phyloP scores from a whole-genome alignment of 2,797 vertebrate genomes.

The Pangasius sanitwongsei region DNA sequence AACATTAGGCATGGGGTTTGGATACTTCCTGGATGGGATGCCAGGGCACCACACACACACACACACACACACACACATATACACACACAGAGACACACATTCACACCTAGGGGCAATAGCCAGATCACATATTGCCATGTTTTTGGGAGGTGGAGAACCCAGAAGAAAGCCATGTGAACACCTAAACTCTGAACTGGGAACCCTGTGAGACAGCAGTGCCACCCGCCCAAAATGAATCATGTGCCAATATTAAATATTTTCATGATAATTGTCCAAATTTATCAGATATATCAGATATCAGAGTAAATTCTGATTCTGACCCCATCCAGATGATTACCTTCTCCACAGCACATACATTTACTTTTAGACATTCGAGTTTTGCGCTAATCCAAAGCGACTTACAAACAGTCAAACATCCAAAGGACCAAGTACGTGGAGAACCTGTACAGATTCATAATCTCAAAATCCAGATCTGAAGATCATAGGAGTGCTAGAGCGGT shows the following conservation, averaged over 20 bases:
- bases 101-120: neutral
- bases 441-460: neutral
- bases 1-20: neutral
- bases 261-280: neutral
- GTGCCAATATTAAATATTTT: neutral
- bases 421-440: neutral
- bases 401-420: neutral
- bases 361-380: no score
- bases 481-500: neutral
- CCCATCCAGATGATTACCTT: neutral
- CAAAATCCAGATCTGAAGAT: neutral
- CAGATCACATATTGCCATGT: neutral
- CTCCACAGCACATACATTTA: neutral
- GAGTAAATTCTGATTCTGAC: neutral
- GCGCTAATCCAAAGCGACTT: neutral
- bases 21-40: neutral
- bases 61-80: neutral
- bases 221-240: no score
- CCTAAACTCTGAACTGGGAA: neutral
- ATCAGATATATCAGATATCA: neutral
- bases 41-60: neutral
- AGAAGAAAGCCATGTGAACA: neutral
- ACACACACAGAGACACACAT: neutral
- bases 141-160: neutral
- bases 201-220: neutral